phyloP scores from a whole-genome alignment of 2,113 vertebrate species.

The Dasyprocta punctata region DNA sequence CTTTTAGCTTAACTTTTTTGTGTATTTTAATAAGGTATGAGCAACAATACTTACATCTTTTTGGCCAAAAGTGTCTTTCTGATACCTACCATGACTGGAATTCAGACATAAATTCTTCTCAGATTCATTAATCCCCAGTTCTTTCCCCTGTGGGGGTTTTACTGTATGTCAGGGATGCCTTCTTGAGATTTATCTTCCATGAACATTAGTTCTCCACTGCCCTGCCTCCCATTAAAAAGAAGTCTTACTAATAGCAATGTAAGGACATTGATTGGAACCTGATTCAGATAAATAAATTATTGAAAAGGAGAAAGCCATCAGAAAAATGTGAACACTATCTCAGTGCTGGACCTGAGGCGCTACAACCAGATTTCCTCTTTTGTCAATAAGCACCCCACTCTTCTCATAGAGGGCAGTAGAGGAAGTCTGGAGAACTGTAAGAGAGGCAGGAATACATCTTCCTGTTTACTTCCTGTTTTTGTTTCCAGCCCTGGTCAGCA shows the following conservation, averaged over 20 bases:
- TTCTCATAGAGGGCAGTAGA: neutral
- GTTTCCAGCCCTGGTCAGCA: neutral
- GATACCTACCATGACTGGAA: neutral
- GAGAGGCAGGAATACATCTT: neutral
- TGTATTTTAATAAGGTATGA: slow-evolving; percentile 30
- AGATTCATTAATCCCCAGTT: slow-evolving; percentile 30
- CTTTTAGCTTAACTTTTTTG: slow-evolving; percentile 19
- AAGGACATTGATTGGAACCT: slow-evolving; percentile 10
- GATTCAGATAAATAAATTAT: neutral
- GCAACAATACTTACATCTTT: neutral
- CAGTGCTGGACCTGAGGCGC: neutral
- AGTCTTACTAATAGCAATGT: slow-evolving; percentile 6
- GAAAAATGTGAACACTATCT: neutral
- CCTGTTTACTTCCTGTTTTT: neutral
- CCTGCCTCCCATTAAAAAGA: neutral
- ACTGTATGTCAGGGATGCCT: neutral
- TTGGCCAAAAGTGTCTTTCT: slow-evolving; percentile 6
- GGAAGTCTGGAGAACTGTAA: neutral
- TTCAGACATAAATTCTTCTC: slow-evolving; percentile 13
- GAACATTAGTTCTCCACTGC: neutral
- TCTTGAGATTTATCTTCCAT: neutral
- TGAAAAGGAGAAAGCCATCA: neutral
- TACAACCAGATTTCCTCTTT: neutral
- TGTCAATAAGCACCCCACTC: neutral
- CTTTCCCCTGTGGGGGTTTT: neutral